A percentile compares a stretch with the other conserved stretches of the same genome.
Conservation (phyloP, 2,113 vertebrate genomes). For the Saimiri boliviensis region DNA sequence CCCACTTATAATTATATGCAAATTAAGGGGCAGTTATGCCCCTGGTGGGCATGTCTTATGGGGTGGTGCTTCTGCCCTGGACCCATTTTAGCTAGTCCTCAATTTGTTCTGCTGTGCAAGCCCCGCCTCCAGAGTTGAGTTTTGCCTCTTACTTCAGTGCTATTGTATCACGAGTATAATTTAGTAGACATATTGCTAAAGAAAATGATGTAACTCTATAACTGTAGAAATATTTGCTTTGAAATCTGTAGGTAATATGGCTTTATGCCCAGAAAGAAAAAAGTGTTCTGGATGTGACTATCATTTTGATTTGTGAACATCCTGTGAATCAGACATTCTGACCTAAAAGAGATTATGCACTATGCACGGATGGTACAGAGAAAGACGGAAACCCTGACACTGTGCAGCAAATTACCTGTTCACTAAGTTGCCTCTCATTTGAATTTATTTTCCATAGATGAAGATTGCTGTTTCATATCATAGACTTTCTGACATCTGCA, state of each 20-base stretch:
- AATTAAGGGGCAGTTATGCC: too few species aligned
- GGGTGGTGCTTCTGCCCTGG: too few species aligned
- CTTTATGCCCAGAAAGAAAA: not conserved
- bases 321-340: slow-evolving; percentile 14
- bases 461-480: not conserved
- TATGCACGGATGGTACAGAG: not conserved
- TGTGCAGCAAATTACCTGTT: not conserved
- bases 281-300: not conserved
- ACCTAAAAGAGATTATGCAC: slow-evolving; percentile 16
- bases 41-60: too few species aligned
- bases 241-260: not conserved
- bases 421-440: not conserved
- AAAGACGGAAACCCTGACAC: not conserved
- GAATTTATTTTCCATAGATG: slow-evolving; percentile 35
- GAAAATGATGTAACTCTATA: slow-evolving; percentile 7
- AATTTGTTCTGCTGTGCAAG: too few species aligned
- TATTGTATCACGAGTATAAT: not conserved
- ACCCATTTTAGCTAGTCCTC: too few species aligned
- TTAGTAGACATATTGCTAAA: slow-evolving; percentile 26
- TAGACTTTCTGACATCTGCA: not conserved
- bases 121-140: too few species aligned
- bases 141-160: not conserved
- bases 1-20: too few species aligned
- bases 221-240: slow-evolving; percentile 46
- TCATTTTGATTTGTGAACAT: slow-evolving; percentile 34